Evolutionary conservation across 1,140 invertebrate species (phyloP).

Genomic region (Carcinoscorpius rotundicauda): DNA sequence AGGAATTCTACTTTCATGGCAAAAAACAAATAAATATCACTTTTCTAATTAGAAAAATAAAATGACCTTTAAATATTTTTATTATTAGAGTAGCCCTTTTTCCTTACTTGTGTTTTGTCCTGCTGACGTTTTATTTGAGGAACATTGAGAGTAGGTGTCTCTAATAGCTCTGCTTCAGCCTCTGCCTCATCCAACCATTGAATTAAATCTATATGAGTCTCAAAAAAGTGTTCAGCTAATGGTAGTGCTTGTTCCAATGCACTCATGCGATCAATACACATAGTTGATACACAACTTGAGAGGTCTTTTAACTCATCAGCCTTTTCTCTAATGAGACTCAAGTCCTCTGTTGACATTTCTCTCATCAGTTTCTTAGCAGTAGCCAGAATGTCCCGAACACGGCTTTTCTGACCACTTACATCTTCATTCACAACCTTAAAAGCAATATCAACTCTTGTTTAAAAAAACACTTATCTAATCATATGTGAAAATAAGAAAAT

Average conservation of each 20-base stretch:
- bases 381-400: conserved; percentile 78
- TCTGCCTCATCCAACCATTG: conserved; percentile 91
- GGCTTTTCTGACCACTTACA: conserved; percentile 78
- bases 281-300: conserved; percentile 73
- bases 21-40: no score
- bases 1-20: no score
- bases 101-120: conserved; percentile 69
- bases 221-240: conserved; percentile 83
- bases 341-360: conserved; percentile 82
- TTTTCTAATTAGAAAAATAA: no score
- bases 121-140: conserved; percentile 89
- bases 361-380: conserved; percentile 85
- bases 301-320: conserved; percentile 82
- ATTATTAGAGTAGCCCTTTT: no score
- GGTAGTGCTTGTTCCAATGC: conserved; percentile 86
- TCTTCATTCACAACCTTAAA: conserved; percentile 73
- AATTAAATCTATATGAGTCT: conserved; percentile 78
- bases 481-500: no score
- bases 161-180: conserved; percentile 72
- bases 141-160: conserved; percentile 77
- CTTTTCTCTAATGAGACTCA: conserved; percentile 68
- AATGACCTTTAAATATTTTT: no score
- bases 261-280: conserved; percentile 71
- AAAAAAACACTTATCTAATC: no score
- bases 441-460: no score